phyloP scores from a whole-genome alignment of 2,113 vertebrate genomes.

The Chascanopsetta lugubris region DNA sequence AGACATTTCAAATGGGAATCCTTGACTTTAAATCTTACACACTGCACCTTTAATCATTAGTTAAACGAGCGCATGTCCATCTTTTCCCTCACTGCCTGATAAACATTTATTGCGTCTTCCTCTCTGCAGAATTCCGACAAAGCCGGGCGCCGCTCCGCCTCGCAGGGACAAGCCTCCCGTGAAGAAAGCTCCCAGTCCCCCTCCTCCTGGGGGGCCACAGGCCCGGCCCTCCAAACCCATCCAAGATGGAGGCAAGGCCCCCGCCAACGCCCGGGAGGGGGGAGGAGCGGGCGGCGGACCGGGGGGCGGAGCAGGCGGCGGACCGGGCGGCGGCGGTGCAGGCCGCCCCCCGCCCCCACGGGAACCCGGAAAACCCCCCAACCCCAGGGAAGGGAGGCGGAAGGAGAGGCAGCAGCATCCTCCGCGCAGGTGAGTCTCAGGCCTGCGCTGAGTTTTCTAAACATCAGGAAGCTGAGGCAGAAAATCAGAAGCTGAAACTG shows the following conservation, averaged over 20 bases:
- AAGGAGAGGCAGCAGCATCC: slow-evolving; percentile 89
- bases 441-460: not conserved
- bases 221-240: slow-evolving; percentile 78
- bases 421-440: slow-evolving; percentile 84
- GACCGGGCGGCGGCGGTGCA: not conserved
- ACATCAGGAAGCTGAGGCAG: no score
- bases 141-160: slow-evolving; percentile 68
- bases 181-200: slow-evolving; percentile 87
- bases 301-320: not conserved
- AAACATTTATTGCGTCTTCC: slow-evolving; percentile 12
- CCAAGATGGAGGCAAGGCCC: slow-evolving; percentile 83
- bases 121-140: slow-evolving; percentile 59
- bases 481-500: not conserved
- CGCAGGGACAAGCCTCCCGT: slow-evolving; percentile 87
- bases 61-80: not conserved
- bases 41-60: no score
- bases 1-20: no score
- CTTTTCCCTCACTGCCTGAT: not conserved
- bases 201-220: slow-evolving; percentile 68
- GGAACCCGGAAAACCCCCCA: slow-evolving; percentile 80
- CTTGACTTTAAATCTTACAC: no score
- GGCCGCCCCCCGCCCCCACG: slow-evolving; percentile 71
- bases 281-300: not conserved
- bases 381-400: slow-evolving; percentile 85
- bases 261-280: slow-evolving; percentile 69